Conservation (phyloP, 2,888 invertebrate species). For the Lasioglossum malachurum region DNA sequence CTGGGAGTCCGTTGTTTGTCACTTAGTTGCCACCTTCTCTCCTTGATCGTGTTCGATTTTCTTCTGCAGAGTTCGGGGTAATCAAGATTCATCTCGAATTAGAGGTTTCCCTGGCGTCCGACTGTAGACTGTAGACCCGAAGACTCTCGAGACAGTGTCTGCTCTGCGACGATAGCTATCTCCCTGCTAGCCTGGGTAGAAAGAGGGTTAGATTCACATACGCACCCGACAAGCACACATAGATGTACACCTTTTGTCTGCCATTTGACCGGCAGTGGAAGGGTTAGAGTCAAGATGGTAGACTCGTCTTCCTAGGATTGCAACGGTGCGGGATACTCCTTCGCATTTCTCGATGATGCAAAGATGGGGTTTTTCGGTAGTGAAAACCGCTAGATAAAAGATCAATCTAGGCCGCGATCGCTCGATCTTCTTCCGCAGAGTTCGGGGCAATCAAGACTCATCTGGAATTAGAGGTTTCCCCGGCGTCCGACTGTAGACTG, state of each 20-base stretch:
- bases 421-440: constrained; percentile 2
- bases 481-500: neutral
- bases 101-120: constrained; percentile 18
- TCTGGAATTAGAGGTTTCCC: constrained; percentile 34
- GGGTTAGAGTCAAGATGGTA: too few relatives aligned
- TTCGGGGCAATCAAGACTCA: constrained; percentile 26
- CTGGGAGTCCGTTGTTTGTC: neutral
- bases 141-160: neutral
- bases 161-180: constrained; percentile 14
- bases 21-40: neutral
- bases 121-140: neutral
- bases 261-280: too few relatives aligned
- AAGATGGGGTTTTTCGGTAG: too few relatives aligned
- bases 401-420: too few relatives aligned
- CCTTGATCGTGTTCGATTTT: constrained; percentile 18
- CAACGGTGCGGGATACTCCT: too few relatives aligned
- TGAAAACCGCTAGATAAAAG: too few relatives aligned
- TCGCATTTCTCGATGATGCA: too few relatives aligned
- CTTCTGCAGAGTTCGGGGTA: constrained; percentile 1
- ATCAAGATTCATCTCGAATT: constrained; percentile 38
- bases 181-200: neutral
- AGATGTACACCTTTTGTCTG: constrained; percentile 31
- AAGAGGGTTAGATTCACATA: neutral
- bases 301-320: too few relatives aligned
- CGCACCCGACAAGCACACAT: constrained; percentile 12